Evolutionary conservation across 2,113 vertebrate species (phyloP).

Genomic region (Acrocephalus kingi): DNA sequence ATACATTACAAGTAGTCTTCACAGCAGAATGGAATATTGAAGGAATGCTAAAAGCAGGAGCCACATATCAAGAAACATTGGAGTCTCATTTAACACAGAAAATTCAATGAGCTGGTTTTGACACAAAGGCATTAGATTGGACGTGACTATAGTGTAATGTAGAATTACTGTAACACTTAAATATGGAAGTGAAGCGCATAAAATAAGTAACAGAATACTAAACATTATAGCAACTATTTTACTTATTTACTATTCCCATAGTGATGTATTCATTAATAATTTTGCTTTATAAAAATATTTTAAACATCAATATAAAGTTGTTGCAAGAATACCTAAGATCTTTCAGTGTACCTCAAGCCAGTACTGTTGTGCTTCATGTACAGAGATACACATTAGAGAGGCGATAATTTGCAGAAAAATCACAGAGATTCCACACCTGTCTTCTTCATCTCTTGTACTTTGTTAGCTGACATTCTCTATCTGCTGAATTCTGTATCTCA

Average conservation of each 20-base stretch:
- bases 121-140: neutral
- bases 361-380: neutral
- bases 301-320: neutral
- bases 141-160: neutral
- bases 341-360: neutral
- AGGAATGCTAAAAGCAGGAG: neutral
- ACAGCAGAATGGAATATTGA: neutral
- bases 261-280: neutral
- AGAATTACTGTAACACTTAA: neutral
- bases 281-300: neutral
- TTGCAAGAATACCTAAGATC: neutral
- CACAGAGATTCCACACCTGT: neutral
- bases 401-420: neutral
- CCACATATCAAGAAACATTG: neutral
- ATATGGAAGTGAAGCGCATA: neutral
- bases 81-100: neutral
- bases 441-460: neutral
- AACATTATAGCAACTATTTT: neutral
- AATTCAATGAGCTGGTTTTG: neutral
- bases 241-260: neutral
- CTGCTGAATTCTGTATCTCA: neutral
- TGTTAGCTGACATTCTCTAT: neutral
- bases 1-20: neutral
- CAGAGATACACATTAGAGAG: neutral
- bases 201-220: neutral